A percentile compares a stretch with the other conserved stretches of the same genome.
These are phyloP conservation scores for Drosophila siamana DNA, from an alignment of 2,888 invertebrate species.

Conservation along the genomic window DNA sequence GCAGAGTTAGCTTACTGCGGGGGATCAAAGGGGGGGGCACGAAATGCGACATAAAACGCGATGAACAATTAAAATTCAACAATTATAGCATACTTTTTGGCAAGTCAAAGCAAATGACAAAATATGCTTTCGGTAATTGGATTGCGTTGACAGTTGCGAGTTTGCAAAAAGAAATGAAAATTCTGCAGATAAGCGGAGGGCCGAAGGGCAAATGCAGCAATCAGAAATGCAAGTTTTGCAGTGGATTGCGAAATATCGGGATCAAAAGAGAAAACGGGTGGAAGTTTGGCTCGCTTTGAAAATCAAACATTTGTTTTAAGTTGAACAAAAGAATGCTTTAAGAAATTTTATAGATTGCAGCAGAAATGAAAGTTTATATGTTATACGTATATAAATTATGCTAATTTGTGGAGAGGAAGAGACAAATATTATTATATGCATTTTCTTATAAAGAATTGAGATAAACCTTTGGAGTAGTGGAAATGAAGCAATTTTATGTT, in stretches of 20 bases:
- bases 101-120: conserved; percentile 15
- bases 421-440: background rate
- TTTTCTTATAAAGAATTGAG: background rate
- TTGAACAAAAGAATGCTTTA: conserved; percentile 1
- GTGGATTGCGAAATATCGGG: background rate
- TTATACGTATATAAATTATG: background rate
- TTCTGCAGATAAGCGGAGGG: background rate
- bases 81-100: conserved; percentile 40
- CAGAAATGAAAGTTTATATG: background rate
- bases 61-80: conserved; percentile 61
- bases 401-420: background rate
- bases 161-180: conserved; percentile 6
- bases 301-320: conserved; percentile 10
- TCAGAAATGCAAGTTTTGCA: conserved; percentile 2
- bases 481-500: too few species aligned
- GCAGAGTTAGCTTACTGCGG: conserved; percentile 4
- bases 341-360: background rate
- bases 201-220: background rate
- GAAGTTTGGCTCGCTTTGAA: background rate
- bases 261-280: background rate
- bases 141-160: conserved; percentile 27
- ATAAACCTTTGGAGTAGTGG: too few species aligned
- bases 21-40: background rate
- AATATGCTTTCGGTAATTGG: background rate
- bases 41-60: conserved; percentile 24